Percentiles rank a stretch among this genome's conserved stretches.
phyloP scores from a whole-genome alignment of 2,113 vertebrate genomes.

The Carassius gibelio region DNA sequence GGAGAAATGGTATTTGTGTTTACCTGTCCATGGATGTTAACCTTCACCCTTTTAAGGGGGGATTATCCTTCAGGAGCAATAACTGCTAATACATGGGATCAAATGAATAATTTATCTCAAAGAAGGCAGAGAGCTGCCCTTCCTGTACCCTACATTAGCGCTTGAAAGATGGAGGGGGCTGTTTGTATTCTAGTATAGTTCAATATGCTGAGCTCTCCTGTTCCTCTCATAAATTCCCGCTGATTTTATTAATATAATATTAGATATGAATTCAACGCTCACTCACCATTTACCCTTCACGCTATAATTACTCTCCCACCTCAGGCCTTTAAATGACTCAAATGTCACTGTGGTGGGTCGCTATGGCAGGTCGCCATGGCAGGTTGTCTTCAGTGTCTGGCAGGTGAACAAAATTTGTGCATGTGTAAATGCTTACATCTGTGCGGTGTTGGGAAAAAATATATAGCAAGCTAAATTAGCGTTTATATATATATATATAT shows the following conservation, averaged over 20 bases:
- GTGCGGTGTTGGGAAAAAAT: background rate
- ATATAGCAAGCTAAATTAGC: background rate
- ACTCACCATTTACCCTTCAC: constrained; percentile 18
- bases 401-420: constrained; percentile 12
- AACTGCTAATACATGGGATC: constrained; percentile 31
- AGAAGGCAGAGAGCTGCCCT: constrained; percentile 18
- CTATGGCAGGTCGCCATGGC: background rate
- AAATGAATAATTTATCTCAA: constrained; percentile 32
- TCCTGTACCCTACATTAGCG: constrained; percentile 14
- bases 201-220: background rate
- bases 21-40: constrained; percentile 13
- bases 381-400: background rate
- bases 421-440: constrained; percentile 13
- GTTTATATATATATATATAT: too few relatives aligned
- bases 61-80: constrained; percentile 37
- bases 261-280: constrained; percentile 22
- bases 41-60: constrained; percentile 23
- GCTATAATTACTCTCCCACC: constrained; percentile 13
- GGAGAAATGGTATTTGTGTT: constrained; percentile 21
- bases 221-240: background rate
- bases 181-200: constrained; percentile 9
- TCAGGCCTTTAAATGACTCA: constrained; percentile 22
- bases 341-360: background rate
- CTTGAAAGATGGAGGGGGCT: constrained; percentile 2
- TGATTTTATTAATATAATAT: constrained; percentile 15